Conservation (phyloP, 2,113 vertebrate genomes). For the Oreochromis tanganicae region DNA sequence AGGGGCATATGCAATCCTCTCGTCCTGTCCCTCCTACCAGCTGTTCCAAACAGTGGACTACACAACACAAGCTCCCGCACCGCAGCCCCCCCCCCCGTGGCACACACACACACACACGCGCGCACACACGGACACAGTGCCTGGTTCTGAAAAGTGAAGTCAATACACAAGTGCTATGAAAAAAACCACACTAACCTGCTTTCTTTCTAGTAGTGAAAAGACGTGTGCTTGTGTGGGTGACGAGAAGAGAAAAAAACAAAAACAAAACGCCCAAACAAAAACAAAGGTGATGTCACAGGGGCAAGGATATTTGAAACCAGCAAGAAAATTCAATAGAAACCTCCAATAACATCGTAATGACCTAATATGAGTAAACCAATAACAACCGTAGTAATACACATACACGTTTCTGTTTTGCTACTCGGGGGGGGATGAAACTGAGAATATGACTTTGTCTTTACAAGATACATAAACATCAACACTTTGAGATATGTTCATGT, state of each 20-base stretch:
- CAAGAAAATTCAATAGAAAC: not conserved
- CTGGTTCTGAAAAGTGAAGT: too few species aligned
- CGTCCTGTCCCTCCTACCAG: not conserved
- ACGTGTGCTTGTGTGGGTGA: not conserved
- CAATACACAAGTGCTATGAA: too few species aligned
- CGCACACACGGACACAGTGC: too few species aligned
- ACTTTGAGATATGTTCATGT: not conserved
- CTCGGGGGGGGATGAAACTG: not conserved
- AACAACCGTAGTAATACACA: not conserved
- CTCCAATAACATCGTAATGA: not conserved
- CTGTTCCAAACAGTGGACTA: not conserved
- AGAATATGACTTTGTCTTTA: not conserved
- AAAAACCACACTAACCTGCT: too few species aligned
- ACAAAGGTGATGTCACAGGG: not conserved
- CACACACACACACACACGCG: too few species aligned
- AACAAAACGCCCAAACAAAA: not conserved
- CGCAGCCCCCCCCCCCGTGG: too few species aligned
- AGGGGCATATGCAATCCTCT: not conserved
- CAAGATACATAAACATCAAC: not conserved
- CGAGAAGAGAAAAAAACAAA: not conserved
- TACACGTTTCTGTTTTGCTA: not conserved
- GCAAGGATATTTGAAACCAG: not conserved
- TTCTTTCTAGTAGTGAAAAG: too few species aligned
- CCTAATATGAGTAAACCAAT: not conserved
- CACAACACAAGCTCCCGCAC: not conserved